Base-by-base conservation (phyloP, 2,888 invertebrate genomes). In the Drosophila lutescens region DNA sequence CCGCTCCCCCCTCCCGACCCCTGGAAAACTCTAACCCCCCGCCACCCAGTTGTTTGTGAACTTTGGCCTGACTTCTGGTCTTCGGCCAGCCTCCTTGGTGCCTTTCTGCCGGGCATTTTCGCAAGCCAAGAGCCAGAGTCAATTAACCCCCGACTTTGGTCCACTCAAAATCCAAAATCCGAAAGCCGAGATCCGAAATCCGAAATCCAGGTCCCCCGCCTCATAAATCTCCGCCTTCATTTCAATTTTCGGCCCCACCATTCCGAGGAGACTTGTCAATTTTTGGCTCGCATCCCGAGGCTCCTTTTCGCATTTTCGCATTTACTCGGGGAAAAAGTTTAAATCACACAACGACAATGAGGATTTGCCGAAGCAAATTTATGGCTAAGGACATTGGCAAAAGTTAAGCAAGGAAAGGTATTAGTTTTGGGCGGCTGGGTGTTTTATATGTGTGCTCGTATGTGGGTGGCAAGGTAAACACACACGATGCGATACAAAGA, bases 271-370 rank as follows among this genome's bases (percentile, higher is more conserved):
- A 41, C 71, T 30, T 65, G 71, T 71, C 71, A 71, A 57, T 71
- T 71, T 67, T 46, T 68, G 43, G 43, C 47, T 54, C 66, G 23
- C 34, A 46, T 47, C 67, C 50, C 32, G 44, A 30, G 47, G 53
- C 46, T 40, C 40, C 62, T 17, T 36, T 36, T 32, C 47, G 36
- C 34, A 32, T 63, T 40, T 26, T 41, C 47, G 34, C 2, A 15
- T 50, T 44, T 41, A n/a, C 38, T 20, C 20, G 44, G 38, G 32
- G 17, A 38, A 88, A 86, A 91, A 90, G 88, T 90, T 91, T 90
- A 91, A 90, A 90, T 90, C 91, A 90, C 90, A 90, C 80, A 91
- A 89, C 86, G 90, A 90, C 91, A 90, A 88, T 80, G 75, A 78
- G 91, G 90, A 91, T 90, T 90, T 90, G 74, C 79, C 74, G 75